Evolutionary conservation across 2,888 invertebrate species (phyloP).

Genomic region (Villa cingulata): DNA sequence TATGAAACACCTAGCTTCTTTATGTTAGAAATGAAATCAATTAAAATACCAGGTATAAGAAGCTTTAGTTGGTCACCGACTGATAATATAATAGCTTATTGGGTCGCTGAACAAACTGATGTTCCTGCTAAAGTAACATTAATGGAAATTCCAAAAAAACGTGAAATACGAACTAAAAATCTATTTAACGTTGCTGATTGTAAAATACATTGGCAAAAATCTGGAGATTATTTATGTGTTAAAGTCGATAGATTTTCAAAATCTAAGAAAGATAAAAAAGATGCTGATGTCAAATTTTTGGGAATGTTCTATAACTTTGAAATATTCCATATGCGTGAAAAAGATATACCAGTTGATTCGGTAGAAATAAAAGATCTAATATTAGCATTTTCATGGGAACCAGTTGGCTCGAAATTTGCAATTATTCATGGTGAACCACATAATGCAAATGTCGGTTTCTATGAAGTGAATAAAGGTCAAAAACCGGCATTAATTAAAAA

Average conservation of each 20-base stretch:
- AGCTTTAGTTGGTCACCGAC: constrained; percentile 98
- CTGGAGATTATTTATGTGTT: constrained; percentile 93
- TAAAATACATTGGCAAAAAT: constrained; percentile 98
- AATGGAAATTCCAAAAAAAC: constrained; percentile 80
- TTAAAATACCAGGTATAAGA: constrained; percentile 77
- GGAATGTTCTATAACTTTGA: constrained; percentile 98
- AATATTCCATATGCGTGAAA: constrained; percentile 96
- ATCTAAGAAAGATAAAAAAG: constrained; percentile 84
- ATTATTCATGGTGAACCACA: constrained; percentile 86
- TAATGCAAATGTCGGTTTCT: constrained; percentile 78
- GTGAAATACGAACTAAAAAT: constrained; percentile 83
- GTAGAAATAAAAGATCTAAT: constrained; percentile 90
- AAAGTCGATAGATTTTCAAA: constrained; percentile 83
- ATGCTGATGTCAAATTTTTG: constrained; percentile 82
- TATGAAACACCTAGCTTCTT: constrained; percentile 96
- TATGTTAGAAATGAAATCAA: constrained; percentile 84
- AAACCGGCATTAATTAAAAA: constrained; percentile 78
- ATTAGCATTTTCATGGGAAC: constrained; percentile 97
- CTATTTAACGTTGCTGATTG: constrained; percentile 97
- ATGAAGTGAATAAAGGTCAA: constrained; percentile 80
- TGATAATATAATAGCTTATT: constrained; percentile 90
- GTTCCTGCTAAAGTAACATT: constrained; percentile 91
- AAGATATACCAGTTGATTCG: constrained; percentile 93
- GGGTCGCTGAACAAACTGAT: constrained; percentile 96
- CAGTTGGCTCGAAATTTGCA: constrained; percentile 88